A percentile compares a stretch with the other conserved stretches of the same genome.
Evolutionary conservation across 2,888 invertebrate genomes (phyloP).

Genomic region (Drosophila maculinotata): DNA sequence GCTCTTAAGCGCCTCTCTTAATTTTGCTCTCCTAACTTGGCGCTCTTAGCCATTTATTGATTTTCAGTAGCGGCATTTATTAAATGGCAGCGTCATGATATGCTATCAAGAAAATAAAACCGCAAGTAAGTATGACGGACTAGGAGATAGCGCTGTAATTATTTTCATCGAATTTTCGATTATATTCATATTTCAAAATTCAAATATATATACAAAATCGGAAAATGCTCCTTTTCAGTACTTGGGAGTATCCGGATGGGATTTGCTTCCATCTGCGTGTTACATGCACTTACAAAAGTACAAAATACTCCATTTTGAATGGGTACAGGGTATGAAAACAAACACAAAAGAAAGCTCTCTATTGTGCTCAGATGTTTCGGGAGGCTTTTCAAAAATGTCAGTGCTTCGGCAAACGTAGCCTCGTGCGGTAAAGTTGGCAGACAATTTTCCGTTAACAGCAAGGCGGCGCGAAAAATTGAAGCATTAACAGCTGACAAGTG

Average conservation of each 20-base stretch:
- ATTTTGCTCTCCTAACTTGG: background rate
- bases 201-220: too few species aligned
- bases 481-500: constrained; percentile 34
- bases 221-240: too few species aligned
- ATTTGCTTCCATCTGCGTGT: too few species aligned
- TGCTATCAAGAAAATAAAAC: constrained; percentile 20
- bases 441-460: constrained; percentile 4
- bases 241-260: too few species aligned
- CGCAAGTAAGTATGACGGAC: background rate
- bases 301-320: too few species aligned
- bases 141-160: too few species aligned
- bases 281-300: too few species aligned
- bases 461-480: constrained; percentile 20
- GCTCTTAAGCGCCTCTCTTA: constrained; percentile 18
- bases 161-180: too few species aligned
- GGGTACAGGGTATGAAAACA: constrained; percentile 1
- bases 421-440: constrained; percentile 35
- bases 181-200: too few species aligned
- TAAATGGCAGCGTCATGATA: constrained; percentile 15
- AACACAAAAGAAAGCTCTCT: constrained; percentile 48
- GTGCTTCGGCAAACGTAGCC: constrained; percentile 52
- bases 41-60: constrained; percentile 54
- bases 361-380: constrained; percentile 32
- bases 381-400: constrained; percentile 34
- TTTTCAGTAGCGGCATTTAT: constrained; percentile 48